Base-by-base conservation (phyloP, 2,888 invertebrate species). In the Pandemis corylana region DNA sequence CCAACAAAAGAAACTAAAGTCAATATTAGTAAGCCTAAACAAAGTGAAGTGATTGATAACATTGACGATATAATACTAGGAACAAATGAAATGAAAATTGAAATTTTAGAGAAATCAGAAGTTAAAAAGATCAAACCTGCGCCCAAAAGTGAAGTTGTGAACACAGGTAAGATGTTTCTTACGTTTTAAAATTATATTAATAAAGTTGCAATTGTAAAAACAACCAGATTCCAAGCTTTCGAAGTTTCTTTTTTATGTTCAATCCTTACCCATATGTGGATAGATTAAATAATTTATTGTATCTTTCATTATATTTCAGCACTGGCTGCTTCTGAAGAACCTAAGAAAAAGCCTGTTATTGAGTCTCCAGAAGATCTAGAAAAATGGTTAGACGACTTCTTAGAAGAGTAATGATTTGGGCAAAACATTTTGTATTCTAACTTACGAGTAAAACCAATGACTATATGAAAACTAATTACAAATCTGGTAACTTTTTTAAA, bases 361-460 rank as follows among this genome's bases (percentile, higher is more conserved):
- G 90, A 93, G 86, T 91, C 93, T 72, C 89, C 93, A 2, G 93
- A 94, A 80, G 94, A 94, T 77, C 88, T 95, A 56, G 94, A 95
- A 78, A 94, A 94, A 78, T 94, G 94, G 95, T 88, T 95, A 1
- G 94, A 94, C 65, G 94, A 94, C 77, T 94, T 92, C 80, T 87
- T 95, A 77, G 94, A 94, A 76, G 87, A 85, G 75, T 92, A 82
- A 84, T 6, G 12, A 7, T n/a, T 9, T 64, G 10, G 44, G 15
- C 10, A 13, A 12, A 46, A 12, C 46, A 13, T 46, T 46, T 12
- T 65, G 2, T 28, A 46, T 0, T 64, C 28, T 44, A 64, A 46
- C 10, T 12, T 36, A 46, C 46, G 12, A 12, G 12, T 12, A 12
- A 46, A 46, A 46, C 4, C 9, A 46, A 51, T 6, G n/a, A 51